These are phyloP conservation scores for Polyommatus icarus DNA, from an alignment of 2,888 invertebrate genomes.

Conservation along the genomic window DNA sequence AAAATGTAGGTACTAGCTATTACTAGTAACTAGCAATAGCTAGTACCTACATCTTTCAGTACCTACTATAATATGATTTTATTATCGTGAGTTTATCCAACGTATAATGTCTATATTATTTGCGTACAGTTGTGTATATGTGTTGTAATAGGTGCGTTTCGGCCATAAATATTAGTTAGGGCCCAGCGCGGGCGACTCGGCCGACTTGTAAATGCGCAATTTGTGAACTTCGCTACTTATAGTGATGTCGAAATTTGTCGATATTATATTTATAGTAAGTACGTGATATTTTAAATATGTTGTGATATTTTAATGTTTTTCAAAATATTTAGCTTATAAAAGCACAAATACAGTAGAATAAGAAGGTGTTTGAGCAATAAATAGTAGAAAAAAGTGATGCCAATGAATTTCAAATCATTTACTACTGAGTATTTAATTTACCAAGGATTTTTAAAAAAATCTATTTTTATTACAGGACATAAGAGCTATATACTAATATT, in stretches of 20 bases:
- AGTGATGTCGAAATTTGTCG: conserved; percentile 13
- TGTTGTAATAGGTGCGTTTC: conserved; percentile 48
- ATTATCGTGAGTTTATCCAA: not conserved
- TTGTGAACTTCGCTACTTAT: conserved; percentile 55
- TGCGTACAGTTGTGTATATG: conserved; percentile 30
- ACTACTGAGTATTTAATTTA: no score
- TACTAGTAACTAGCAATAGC: no score
- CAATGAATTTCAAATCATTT: no score
- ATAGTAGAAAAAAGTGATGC: no score
- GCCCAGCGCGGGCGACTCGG: conserved; percentile 48
- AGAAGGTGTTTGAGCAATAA: no score
- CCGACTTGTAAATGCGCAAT: conserved; percentile 70
- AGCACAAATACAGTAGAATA: no score
- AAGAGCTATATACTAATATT: no score
- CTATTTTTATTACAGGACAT: no score
- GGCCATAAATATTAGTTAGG: conserved; percentile 72
- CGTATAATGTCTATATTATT: not conserved
- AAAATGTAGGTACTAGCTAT: no score
- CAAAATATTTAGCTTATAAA: no score
- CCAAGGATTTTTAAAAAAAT: no score
- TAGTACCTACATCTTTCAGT: not conserved
- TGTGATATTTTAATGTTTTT: not conserved
- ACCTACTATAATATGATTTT: not conserved
- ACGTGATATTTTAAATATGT: not conserved
- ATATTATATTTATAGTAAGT: not conserved